Evolutionary conservation across 2,888 invertebrate genomes (phyloP), one percentile per base, ranked within the genome.

Genomic region (Acleris literana): DNA sequence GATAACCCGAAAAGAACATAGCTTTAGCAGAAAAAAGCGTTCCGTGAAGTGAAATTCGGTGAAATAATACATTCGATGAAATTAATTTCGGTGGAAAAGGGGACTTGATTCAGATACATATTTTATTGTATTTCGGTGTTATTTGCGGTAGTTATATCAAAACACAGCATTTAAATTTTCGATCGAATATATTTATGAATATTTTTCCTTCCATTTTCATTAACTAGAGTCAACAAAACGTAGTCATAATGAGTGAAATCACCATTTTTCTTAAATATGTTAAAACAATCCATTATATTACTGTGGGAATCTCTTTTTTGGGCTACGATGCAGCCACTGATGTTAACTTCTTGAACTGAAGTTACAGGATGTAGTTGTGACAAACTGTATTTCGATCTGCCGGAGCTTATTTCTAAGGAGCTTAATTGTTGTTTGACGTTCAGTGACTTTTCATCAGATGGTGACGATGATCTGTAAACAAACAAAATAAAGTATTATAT

Each of bases 161-260:
- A 63, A 62, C 70, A 57, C 44, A 64, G 13, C 5, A 0, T 17
- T 56, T 56, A 70, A 25, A 72, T 54, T 60, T 72, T 72, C 3
- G 72, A 70, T 46, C 55, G 48, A 33, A 57, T 69, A 63, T 67
- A 69, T 67, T 70, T 60, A 25, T 43, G 52, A 54, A 63, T 22
- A 62, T 25, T 49, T 49, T 44, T 63, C 4, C 56, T 46, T 7
- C 60, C 58, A 54, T 67, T 70, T 5, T 63, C 61, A 20, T 44
- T 65, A 0, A 63, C 46, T 9, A 64, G 62, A 9, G 52, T 55
- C 33, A 67, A 56, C n/a, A 70, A 43, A 22, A 70, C 58, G 33
- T 63, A 70, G 55, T 72, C 72, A 4, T 51, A 65, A 18, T 61
- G 48, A 2, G 60, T 25, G 9, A 18, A 53, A 20, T 66, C 63